Evolutionary conservation across 2,113 vertebrate species (phyloP), one percentile per base, ranked within the genome.

Genomic region (Megaceryle maxima): DNA sequence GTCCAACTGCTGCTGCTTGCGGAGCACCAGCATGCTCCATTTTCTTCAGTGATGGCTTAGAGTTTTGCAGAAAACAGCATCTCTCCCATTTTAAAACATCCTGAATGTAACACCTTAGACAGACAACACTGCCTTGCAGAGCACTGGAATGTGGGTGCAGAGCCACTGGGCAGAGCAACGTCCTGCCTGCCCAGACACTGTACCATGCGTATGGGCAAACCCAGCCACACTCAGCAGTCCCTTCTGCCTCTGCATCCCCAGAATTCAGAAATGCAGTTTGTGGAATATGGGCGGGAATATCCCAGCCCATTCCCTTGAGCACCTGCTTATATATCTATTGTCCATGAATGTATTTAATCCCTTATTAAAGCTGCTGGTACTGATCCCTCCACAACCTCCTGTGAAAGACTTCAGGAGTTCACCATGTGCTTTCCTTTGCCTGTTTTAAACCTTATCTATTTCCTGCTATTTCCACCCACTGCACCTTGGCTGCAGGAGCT

Each of bases 11-110:
- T 87, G 94, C 89, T 91, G 69, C 81, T 95, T 31, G 66, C 0
- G 0, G 89, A 91, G 78, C 94, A 82, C 80, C 22, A 19, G 68
- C 0, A 6, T 90, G 94, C 91, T 96, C 95, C 87, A 95, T 91
- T 96, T 94, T 94, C 91, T 83, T 91, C 76, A 68, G 77, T 29
- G 87, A 96, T 92, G 94, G 94, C 89, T 95, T 75, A 91, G 84
- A 37, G 84, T 92, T 95, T 95, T 92, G 44, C 83, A 87, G 89
- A 28, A 87, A 74, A 77, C 35, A 69, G 12, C 60, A 55, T 13
- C 62, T 75, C 77, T 89, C 83, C 11, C 66, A 73, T 83, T 92
- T 57, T 84, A 87, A 94, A 75, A 63, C 1, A 0, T 37, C 64
- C 51, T 53, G 43, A 84, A 72, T 86, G 72, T 43, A 46, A 53